Evolutionary conservation across 2,888 invertebrate genomes (phyloP), one percentile per base, ranked within the genome.

Genomic region (Clepsis dumicolana): DNA sequence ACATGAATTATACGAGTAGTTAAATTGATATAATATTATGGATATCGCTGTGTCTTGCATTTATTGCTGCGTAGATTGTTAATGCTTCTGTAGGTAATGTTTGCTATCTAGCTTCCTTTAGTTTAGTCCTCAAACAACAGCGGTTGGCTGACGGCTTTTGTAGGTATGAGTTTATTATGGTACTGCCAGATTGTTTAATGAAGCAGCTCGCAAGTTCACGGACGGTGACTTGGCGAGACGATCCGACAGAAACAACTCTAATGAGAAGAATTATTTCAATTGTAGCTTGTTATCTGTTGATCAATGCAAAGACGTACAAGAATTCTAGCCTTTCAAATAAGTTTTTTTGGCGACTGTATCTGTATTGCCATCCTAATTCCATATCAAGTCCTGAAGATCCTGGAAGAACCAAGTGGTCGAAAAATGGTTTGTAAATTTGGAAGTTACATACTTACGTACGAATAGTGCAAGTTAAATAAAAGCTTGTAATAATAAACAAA

Each of bases 161-260:
- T 48, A 56, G 35, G 25, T 25, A 56, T 35, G 32, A 61, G 32
- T 54, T 65, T 53, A 56, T 56, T 56, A 62, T 56, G n/a, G 25
- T 21, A 32, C 29, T 25, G 7, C 24, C 29, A 27, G 18, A 32
- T 35, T 66, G 35, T 56, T 62, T 66, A 61, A 66, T 35, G 54
- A 54, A 29, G 63, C 50, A 8, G 21, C 29, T 21, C 41, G 18
- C 54, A 54, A 48, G 54, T 53, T 48, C 61, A 56, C 48, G 48
- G 44, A 32, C 35, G 54, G 41, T 38, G 16, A 10, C 27, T 35
- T 24, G 32, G 7, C 10, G 35, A 24, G 32, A 54, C 44, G 24
- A 16, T 21, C 52, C 18, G 24, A 8, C 61, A 14, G 32, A 62
- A 56, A 62, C 21, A n/a, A 10, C 27, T 18, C 16, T 53, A 59